phyloP scores from a whole-genome alignment of 2,888 invertebrate species.

The Hofmannophila pseudospretella region DNA sequence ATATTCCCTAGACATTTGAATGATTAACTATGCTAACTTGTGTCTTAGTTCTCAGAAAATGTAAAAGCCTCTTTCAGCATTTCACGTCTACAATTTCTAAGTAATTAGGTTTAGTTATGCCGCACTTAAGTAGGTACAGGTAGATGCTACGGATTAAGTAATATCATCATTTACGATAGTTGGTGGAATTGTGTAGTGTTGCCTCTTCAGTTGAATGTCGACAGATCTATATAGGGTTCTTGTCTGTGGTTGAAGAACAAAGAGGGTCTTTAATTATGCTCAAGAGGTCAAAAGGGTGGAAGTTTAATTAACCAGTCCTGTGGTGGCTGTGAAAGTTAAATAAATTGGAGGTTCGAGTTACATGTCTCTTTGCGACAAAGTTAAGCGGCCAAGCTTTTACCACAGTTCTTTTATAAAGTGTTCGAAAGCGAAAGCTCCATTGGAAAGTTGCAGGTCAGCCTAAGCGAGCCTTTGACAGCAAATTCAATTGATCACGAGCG shows the following conservation, averaged over 20 bases:
- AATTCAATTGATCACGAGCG: slow-evolving; percentile 20
- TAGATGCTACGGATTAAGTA: too few relatives aligned
- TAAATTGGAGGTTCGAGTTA: slow-evolving; percentile 18
- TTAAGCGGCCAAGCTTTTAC: slow-evolving; percentile 5
- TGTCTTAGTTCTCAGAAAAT: too few relatives aligned
- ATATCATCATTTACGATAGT: too few relatives aligned
- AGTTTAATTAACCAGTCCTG: slow-evolving; percentile 11
- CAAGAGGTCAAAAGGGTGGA: slow-evolving; percentile 4
- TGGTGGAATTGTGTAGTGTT: too few relatives aligned
- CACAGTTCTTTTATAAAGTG: too few relatives aligned
- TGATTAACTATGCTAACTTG: background rate
- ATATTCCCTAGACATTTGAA: background rate
- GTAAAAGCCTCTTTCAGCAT: too few relatives aligned
- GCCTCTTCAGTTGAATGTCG: too few relatives aligned
- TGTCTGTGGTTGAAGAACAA: too few relatives aligned
- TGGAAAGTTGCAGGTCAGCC: slow-evolving; percentile 42
- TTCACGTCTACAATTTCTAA: too few relatives aligned
- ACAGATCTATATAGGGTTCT: too few relatives aligned
- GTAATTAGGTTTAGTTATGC: too few relatives aligned
- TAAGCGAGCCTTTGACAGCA: slow-evolving; percentile 25
- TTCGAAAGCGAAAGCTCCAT: slow-evolving; percentile 54
- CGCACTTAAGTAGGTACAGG: too few relatives aligned
- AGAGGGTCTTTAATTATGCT: background rate
- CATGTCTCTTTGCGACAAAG: slow-evolving; percentile 12
- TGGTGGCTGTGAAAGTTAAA: slow-evolving; percentile 28